Evolutionary conservation across 2,888 invertebrate genomes (phyloP).

Genomic region (Epirrhoe alternata): DNA sequence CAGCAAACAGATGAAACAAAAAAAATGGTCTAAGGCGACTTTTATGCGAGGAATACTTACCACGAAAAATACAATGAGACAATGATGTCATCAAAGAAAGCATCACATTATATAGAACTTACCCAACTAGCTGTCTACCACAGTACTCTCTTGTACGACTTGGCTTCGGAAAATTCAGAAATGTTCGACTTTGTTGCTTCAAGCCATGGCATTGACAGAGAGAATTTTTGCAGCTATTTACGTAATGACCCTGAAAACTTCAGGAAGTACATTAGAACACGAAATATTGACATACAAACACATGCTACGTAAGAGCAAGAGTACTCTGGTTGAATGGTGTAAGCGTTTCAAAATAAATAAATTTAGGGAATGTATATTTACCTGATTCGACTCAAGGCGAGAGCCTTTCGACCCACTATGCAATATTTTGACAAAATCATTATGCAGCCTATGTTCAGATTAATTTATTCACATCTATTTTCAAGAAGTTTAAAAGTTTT

Average conservation of each 20-base stretch:
- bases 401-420: constrained; percentile 46
- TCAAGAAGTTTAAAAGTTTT: constrained; percentile 3
- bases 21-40: too few relatives aligned
- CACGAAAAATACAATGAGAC: too few relatives aligned
- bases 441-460: constrained; percentile 18
- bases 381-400: constrained; percentile 55
- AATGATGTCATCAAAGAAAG: too few relatives aligned
- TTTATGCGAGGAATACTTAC: too few relatives aligned
- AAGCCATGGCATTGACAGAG: constrained; percentile 68
- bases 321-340: too few relatives aligned
- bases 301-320: neutral
- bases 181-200: constrained; percentile 63
- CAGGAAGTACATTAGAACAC: constrained; percentile 45
- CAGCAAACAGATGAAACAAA: too few relatives aligned
- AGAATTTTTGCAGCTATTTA: constrained; percentile 68
- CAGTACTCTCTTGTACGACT: constrained; percentile 87
- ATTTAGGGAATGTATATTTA: constrained; percentile 37
- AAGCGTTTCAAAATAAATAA: too few relatives aligned
- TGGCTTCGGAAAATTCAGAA: constrained; percentile 69
- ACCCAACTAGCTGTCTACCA: constrained; percentile 92
- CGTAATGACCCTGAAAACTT: constrained; percentile 83
- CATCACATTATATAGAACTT: constrained; percentile 54
- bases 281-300: neutral
- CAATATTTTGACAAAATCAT: constrained; percentile 62
- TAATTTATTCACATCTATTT: constrained; percentile 8